Evolutionary conservation across 2,888 invertebrate species (phyloP).

Genomic region (Pachymerium ferrugineum): DNA sequence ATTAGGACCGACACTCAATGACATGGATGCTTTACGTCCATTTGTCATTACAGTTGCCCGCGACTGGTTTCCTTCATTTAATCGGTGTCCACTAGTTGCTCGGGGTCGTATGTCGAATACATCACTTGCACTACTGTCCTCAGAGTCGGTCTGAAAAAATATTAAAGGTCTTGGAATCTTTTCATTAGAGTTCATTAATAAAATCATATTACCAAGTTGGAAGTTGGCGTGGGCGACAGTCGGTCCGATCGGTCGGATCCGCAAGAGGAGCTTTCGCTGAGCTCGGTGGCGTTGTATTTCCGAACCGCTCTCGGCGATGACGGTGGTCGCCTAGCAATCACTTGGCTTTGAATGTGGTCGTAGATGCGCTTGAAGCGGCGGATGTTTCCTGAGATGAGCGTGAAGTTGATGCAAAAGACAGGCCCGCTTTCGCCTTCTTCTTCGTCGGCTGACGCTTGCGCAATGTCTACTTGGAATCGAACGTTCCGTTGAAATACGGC

Average conservation of each 20-base stretch:
- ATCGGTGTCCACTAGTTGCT: constrained; percentile 11
- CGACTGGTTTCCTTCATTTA: background rate
- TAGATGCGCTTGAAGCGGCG: constrained; percentile 90
- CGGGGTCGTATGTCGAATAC: constrained; percentile 33
- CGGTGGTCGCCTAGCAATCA: constrained; percentile 57
- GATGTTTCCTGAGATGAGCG: constrained; percentile 87
- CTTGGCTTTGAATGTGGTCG: constrained; percentile 89
- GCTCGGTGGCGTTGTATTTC: constrained; percentile 58
- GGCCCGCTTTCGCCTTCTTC: constrained; percentile 47
- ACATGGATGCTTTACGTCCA: constrained; percentile 9
- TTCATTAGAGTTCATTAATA: background rate
- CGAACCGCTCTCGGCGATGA: constrained; percentile 61
- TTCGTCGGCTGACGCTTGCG: constrained; percentile 55
- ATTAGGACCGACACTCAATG: background rate
- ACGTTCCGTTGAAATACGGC: constrained; percentile 96
- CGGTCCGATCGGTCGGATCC: constrained; percentile 64
- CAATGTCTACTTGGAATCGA: constrained; percentile 68
- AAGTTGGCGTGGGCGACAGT: constrained; percentile 47
- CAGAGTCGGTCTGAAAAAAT: constrained; percentile 36
- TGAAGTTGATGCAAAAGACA: constrained; percentile 89
- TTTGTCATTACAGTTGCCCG: background rate
- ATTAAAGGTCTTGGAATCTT: background rate
- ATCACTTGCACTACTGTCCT: constrained; percentile 34
- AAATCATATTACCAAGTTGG: constrained; percentile 35
- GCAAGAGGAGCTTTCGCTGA: constrained; percentile 65